Base-by-base conservation (phyloP, 2,888 invertebrate genomes). In the Thysanoteuthis rhombus region DNA sequence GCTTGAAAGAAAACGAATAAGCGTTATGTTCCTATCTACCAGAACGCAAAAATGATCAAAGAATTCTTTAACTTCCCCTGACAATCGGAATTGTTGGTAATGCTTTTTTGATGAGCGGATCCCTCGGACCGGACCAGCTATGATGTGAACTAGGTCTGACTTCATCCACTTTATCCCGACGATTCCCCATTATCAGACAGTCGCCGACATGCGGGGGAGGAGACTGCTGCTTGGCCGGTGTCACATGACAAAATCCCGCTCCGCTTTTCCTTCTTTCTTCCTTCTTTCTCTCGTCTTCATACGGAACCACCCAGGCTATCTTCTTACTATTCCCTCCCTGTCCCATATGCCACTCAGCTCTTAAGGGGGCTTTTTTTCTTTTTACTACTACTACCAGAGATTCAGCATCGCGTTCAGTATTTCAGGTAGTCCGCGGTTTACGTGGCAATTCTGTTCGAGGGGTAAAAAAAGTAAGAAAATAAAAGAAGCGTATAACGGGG, bases 11-110 rank as follows among this genome's bases (percentile, higher is more conserved):
- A 32, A 75, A n/a, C 32, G 32, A 75, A 19, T 75, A 32, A 75
- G 75, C n/a, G n/a, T 75, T 75, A 75, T 75, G 75, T 75, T 75
- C 16, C 75, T n/a, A 75, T n/a, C 75, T 10, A 32, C 16, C 2
- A n/a, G 12, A 75, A 32, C n/a, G 75, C n/a, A 75, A 75, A 75
- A 75, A 75, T 75, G 75, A 75, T 75, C 75, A 75, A 75, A 75
- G 75, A 75, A 75, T n/a, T 75, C 75, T n/a, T n/a, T 75, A 75
- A 75, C 75, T 75, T 75, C 75, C 75, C 75, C 75, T 75, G 75
- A 75, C 75, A 75, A 75, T 75, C 75, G n/a, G 75, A 75, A 75
- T 75, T 75, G 75, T 75, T 75, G 75, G 75, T 75, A 75, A 75
- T 75, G 75, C 75, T 75, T 75, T 75, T 75, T 75, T 75, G 75